A percentile compares a stretch with the other conserved stretches of the same genome.
Evolutionary conservation across 2,888 invertebrate genomes (phyloP).

Genomic region (Agrochola circellaris): DNA sequence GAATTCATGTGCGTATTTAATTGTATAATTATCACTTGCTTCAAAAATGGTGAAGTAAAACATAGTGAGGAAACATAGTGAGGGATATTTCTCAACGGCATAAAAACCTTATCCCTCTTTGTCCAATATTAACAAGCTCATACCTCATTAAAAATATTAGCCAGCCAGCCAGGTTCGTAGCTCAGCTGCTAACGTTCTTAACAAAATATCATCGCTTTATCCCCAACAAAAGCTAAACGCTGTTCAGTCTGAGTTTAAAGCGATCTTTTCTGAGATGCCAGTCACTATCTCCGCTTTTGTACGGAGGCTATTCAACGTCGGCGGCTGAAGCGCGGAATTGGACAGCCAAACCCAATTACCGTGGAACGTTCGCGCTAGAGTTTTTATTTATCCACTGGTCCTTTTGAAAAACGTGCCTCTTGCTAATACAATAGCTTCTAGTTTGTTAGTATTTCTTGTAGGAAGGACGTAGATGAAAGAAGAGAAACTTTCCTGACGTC

Average conservation of each 20-base stretch:
- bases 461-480: background rate
- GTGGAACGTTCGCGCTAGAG: slow-evolving; percentile 58
- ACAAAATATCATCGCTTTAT: slow-evolving; percentile 19
- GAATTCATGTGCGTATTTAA: too few species aligned
- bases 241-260: slow-evolving; percentile 61
- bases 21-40: too few species aligned
- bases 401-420: slow-evolving; percentile 58
- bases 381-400: slow-evolving; percentile 72
- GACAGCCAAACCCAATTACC: slow-evolving; percentile 76
- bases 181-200: background rate
- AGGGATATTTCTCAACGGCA: too few species aligned
- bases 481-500: background rate
- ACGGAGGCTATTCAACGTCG: slow-evolving; percentile 68
- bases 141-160: background rate
- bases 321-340: slow-evolving; percentile 70
- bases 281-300: slow-evolving; percentile 72
- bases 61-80: too few species aligned
- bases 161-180: background rate
- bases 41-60: too few species aligned
- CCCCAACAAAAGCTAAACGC: slow-evolving; percentile 42
- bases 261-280: slow-evolving; percentile 73
- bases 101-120: too few species aligned
- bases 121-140: background rate
- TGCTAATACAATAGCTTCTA: slow-evolving; percentile 57
- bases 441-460: slow-evolving; percentile 42